phyloP scores from a whole-genome alignment of 2,888 invertebrate species.

The Deilephila elpenor region DNA sequence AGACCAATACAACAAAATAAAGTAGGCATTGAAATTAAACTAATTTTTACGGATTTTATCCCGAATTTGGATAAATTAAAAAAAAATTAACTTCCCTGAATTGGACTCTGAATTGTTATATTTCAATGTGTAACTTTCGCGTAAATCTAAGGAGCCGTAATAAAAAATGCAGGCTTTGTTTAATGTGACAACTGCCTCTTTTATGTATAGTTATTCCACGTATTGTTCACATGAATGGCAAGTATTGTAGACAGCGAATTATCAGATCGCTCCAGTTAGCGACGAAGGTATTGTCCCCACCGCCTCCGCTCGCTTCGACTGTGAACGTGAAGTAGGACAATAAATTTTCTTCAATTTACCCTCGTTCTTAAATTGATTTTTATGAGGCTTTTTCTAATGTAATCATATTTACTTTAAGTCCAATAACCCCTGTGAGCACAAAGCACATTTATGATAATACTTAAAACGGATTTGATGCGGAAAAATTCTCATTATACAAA shows the following conservation, averaged over 20 bases:
- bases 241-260: conserved; percentile 40
- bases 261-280: conserved; percentile 53
- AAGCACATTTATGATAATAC: neutral
- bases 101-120: too few relatives aligned
- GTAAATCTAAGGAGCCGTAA: too few relatives aligned
- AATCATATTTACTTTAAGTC: neutral
- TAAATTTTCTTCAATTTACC: neutral
- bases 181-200: conserved; percentile 42
- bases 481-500: neutral
- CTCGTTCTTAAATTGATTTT: conserved; percentile 4
- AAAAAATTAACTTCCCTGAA: too few relatives aligned
- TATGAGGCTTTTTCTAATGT: neutral
- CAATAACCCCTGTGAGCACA: neutral
- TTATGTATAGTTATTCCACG: conserved; percentile 44
- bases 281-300: conserved; percentile 37
- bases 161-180: neutral
- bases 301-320: neutral
- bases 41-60: too few relatives aligned
- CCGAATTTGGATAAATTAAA: too few relatives aligned
- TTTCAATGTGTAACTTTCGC: too few relatives aligned
- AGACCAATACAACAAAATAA: neutral
- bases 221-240: conserved; percentile 47
- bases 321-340: neutral
- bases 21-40: too few relatives aligned
- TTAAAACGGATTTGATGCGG: neutral